Evolutionary conservation across 1,140 invertebrate genomes (phyloP).

Genomic region (Vanessa atalanta): DNA sequence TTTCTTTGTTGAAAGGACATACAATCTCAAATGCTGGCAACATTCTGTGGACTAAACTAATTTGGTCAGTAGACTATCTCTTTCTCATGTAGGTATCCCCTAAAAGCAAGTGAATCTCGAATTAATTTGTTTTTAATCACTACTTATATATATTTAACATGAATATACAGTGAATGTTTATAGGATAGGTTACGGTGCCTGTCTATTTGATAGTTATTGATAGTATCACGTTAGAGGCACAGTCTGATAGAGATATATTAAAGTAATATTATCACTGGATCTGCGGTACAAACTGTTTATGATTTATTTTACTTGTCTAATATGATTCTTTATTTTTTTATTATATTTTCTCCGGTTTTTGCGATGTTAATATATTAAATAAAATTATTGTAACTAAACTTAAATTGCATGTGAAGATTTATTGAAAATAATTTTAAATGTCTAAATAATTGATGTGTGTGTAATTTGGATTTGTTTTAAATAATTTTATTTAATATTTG

Average conservation of each 20-base stretch:
- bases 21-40: too few species aligned
- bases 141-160: background rate
- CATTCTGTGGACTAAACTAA: too few species aligned
- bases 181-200: constrained; percentile 25
- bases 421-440: background rate
- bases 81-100: too few species aligned
- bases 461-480: background rate
- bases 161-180: constrained; percentile 18
- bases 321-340: background rate
- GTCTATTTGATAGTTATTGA: constrained; percentile 29
- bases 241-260: constrained; percentile 26
- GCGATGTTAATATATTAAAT: background rate
- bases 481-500: background rate
- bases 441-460: background rate
- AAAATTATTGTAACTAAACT: background rate
- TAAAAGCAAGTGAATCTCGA: too few species aligned
- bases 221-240: constrained; percentile 27
- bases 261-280: constrained; percentile 18
- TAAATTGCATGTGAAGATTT: background rate
- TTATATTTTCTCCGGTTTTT: background rate
- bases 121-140: too few species aligned
- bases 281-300: constrained; percentile 13
- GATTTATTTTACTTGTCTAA: background rate
- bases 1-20: too few species aligned
- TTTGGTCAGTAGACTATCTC: too few species aligned